Evolutionary conservation across 2,113 vertebrate genomes (phyloP).

Genomic region (Crypturellus undulatus): DNA sequence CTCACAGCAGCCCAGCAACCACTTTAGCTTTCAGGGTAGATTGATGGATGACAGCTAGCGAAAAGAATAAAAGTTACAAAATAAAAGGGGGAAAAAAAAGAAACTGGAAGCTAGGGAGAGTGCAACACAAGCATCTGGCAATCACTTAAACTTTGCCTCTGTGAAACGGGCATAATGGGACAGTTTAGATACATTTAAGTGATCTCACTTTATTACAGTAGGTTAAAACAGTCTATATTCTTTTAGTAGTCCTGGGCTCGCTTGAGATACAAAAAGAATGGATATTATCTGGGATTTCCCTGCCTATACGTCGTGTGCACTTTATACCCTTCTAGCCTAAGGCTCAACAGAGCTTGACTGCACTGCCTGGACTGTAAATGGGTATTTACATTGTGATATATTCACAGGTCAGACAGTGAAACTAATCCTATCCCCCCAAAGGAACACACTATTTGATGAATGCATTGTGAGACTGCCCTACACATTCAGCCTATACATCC

Average conservation of each 20-base stretch:
- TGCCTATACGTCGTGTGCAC: background rate
- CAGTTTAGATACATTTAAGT: background rate
- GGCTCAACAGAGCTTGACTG: background rate
- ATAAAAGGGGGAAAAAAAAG: background rate
- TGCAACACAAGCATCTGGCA: background rate
- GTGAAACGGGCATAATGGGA: background rate
- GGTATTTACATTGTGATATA: background rate
- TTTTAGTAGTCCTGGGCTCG: background rate
- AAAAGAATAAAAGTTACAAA: background rate
- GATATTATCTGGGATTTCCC: conserved; percentile 13
- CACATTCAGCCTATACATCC: background rate
- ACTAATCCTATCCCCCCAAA: background rate
- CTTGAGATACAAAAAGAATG: background rate
- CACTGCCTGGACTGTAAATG: background rate
- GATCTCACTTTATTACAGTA: background rate
- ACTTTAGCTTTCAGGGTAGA: background rate
- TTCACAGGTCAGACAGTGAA: background rate
- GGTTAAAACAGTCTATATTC: background rate
- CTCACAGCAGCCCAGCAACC: background rate
- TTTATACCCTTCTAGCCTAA: background rate
- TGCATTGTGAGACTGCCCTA: background rate
- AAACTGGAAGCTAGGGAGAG: background rate
- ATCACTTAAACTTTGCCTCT: background rate
- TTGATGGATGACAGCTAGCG: background rate
- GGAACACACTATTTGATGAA: conserved; percentile 21